Base-by-base conservation (phyloP, 2,797 vertebrate genomes). In the Gymnoscopelus microlampas region DNA sequence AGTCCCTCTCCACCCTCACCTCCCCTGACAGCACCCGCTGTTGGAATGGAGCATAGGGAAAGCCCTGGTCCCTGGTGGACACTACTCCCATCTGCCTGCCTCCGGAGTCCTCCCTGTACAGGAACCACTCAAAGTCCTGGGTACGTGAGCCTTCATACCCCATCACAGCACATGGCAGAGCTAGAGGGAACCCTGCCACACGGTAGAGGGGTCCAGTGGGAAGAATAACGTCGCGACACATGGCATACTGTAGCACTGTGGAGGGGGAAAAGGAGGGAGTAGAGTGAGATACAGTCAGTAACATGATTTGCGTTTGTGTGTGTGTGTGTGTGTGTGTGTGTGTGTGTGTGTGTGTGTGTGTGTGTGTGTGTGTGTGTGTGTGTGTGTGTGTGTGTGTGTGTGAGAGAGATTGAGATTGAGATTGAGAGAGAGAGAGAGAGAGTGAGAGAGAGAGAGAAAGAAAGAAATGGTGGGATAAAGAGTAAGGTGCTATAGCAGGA, bases 81-180 rank as follows among this genome's bases (percentile, higher is more conserved):
- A 95, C 66, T 5, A 97, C 89, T 5, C 94, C 94, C 8, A 98
- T 91, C 32, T 94, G 92, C 11, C 67, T 87, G 0, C 91, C 94
- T 0, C 79, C 89, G 0, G 93, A 76, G 9, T 94, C 83, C 0
- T 95, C 94, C 60, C 92, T 88, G 81, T 95, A 94, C 24, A 95
- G 73, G 82, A 89, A 96, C 96, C 96, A 98, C 86, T 97, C 95
- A 0, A 97, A 98, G n/a, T 97, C 93, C 88, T 97, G 96, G 0
- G 84, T 93, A 0, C 92, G 86, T 0, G 95, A 66, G 14, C 96
- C 96, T 59, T 97, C 95, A 0, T 93, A 96, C 13, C 81, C 94
- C 0, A 89, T 90, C 24, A 97, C 96, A 0, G 77, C 51, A 62
- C 96, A 98, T 47, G 93, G 91, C 72, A 98, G 83, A 35, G 95